Conservation (phyloP, 2,888 invertebrate genomes). For the Malacosoma neustria region DNA sequence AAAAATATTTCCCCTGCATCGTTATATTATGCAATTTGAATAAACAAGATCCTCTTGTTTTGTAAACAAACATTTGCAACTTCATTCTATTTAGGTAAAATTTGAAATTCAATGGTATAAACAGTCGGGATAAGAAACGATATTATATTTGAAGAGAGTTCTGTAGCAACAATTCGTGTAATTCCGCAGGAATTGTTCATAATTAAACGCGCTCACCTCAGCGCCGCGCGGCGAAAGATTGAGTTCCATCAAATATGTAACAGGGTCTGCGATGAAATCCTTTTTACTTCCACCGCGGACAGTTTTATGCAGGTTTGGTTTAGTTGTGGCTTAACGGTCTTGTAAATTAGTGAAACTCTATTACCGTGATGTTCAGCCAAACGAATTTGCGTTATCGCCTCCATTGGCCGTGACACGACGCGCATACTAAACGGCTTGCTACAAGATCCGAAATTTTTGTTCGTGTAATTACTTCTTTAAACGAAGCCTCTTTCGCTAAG, state of each 20-base stretch:
- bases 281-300: slow-evolving; percentile 61
- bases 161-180: slow-evolving; percentile 38
- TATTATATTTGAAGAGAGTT: slow-evolving; percentile 21
- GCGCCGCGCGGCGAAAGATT: slow-evolving; percentile 43
- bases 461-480: slow-evolving; percentile 71
- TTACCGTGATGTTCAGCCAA: slow-evolving; percentile 71
- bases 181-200: slow-evolving; percentile 43
- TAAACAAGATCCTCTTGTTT: too few relatives aligned
- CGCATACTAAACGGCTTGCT: slow-evolving; percentile 60
- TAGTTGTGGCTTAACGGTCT: slow-evolving; percentile 58
- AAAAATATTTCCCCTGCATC: background rate
- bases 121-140: slow-evolving; percentile 22
- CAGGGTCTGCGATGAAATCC: slow-evolving; percentile 61
- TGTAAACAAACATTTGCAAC: too few relatives aligned
- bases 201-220: slow-evolving; percentile 51
- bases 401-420: slow-evolving; percentile 45
- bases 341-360: slow-evolving; percentile 75
- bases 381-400: slow-evolving; percentile 74
- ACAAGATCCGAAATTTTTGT: slow-evolving; percentile 50
- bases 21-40: too few relatives aligned
- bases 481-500: slow-evolving; percentile 51
- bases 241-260: slow-evolving; percentile 59
- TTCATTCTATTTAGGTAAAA: too few relatives aligned
- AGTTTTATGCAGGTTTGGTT: slow-evolving; percentile 52
- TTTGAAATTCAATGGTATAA: slow-evolving; percentile 16